These are phyloP conservation scores for Lacanobia wlatinum DNA, from an alignment of 2,888 invertebrate genomes.

Conservation along the genomic window DNA sequence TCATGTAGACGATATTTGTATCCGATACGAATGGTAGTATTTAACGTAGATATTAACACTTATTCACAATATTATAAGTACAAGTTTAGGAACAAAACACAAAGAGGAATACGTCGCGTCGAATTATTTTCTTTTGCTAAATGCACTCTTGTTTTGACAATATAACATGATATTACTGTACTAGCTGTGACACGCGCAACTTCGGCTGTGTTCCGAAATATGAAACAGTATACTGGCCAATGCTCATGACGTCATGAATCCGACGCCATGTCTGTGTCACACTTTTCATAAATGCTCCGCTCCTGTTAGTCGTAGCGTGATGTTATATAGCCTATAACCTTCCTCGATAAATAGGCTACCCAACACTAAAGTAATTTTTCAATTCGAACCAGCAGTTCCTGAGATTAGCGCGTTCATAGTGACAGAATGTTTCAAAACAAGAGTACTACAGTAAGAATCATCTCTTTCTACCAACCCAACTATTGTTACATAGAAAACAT, in stretches of 20 bases:
- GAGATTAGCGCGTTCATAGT: too few species aligned
- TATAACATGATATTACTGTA: neutral
- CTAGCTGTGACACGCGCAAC: too few species aligned
- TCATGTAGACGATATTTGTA: conserved; percentile 30
- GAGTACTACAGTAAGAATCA: conserved; percentile 6
- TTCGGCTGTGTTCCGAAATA: too few species aligned
- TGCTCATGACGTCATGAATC: too few species aligned
- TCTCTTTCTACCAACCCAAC: neutral
- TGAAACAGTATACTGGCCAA: too few species aligned
- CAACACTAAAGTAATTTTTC: too few species aligned
- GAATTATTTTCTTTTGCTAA: neutral
- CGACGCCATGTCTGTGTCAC: too few species aligned
- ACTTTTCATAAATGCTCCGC: too few species aligned
- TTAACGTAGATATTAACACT: conserved; percentile 37
- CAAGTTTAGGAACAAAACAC: conserved; percentile 59
- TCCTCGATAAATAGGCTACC: too few species aligned
- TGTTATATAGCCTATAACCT: too few species aligned
- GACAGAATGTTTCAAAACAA: conserved; percentile 21
- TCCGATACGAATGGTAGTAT: conserved; percentile 31
- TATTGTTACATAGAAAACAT: conserved; percentile 47
- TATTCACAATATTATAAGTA: conserved; percentile 58
- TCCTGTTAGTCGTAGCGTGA: too few species aligned
- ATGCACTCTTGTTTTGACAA: conserved; percentile 22
- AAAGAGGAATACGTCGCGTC: conserved; percentile 15
- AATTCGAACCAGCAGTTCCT: too few species aligned